Conservation (phyloP, 2,888 invertebrate species). For the Nomada flava region DNA sequence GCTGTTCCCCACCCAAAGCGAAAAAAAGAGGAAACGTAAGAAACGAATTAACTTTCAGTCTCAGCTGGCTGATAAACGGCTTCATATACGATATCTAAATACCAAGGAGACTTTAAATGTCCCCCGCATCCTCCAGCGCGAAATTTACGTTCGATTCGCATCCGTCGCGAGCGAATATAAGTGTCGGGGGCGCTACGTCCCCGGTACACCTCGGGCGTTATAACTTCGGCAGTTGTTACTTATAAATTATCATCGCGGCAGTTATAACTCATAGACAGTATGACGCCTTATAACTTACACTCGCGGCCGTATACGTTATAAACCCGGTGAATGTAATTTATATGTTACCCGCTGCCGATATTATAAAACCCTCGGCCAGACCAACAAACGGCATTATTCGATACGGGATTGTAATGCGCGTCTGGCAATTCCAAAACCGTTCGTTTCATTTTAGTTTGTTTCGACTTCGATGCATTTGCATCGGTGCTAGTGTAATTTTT, state of each 20-base stretch:
- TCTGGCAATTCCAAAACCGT: background rate
- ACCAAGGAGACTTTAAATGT: conserved; percentile 1
- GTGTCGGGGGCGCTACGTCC: conserved; percentile 15
- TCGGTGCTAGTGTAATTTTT: background rate
- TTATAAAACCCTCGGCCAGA: conserved; percentile 34
- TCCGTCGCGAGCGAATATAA: conserved; percentile 32
- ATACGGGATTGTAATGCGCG: conserved; percentile 39
- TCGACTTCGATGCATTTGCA: background rate
- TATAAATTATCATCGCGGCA: conserved; percentile 66
- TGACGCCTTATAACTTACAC: conserved; percentile 67
- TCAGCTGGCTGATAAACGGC: conserved; percentile 8
- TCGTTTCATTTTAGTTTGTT: background rate
- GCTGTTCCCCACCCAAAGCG: background rate
- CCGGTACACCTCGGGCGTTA: conserved; percentile 46
- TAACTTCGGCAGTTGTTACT: conserved; percentile 69
- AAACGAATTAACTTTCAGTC: conserved; percentile 24
- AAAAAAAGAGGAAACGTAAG: background rate
- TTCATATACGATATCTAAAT: conserved; percentile 16
- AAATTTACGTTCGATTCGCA: conserved; percentile 57
- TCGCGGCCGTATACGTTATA: conserved; percentile 56
- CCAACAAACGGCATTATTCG: conserved; percentile 52
- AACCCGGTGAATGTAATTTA: conserved; percentile 55
- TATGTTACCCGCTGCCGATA: conserved; percentile 60
- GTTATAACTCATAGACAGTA: conserved; percentile 64
- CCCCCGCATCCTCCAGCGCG: background rate